Base-by-base conservation (phyloP, 2,797 vertebrate genomes). In the Oreochromis grahami region DNA sequence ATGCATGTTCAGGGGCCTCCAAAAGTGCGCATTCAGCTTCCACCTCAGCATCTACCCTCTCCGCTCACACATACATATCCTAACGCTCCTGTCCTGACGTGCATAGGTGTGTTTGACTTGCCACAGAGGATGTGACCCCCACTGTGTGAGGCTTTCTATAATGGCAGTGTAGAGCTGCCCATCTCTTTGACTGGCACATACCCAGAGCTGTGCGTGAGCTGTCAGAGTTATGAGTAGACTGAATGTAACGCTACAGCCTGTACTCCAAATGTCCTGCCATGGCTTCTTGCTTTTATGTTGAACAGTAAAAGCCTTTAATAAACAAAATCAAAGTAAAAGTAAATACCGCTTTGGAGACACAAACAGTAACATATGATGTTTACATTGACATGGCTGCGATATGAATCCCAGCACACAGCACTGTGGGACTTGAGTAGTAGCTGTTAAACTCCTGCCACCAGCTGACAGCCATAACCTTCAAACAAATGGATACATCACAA, bases 261-360 rank as follows among this genome's bases (percentile, higher is more conserved):
- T 65, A 15, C 80, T 80, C 76, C 80, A 81, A 88, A 90, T 84
- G 87, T 79, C 79, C 86, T 82, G 82, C 85, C 84, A 88, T 90
- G 79, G 90, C 88, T 90, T 41, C 56, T 65, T 88, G 86, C 89
- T 92, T 93, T 93, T 91, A 93, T 94, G 92, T 86, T 80, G 80
- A 87, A 91, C 87, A 89, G 82, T 91, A 88, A 94, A 91, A 89
- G 81, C 82, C 79, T 92, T 90, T 87, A 90, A 92, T 94, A 95
- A 94, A 95, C 93, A 95, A 91, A 94, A 92, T 93, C 91, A 92
- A 93, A 92, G 89, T 53, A 77, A 85, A 93, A 90, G 90, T 94
- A 95, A 95, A 93, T 92, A 92, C 65, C 79, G 70, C 77, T 89
- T 87, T 78, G 65, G 81, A 89, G 88, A 81, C 87, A 72, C 86